These are phyloP conservation scores for Vulpes ferrilata DNA, from an alignment of 2,113 vertebrate genomes.

Conservation along the genomic window DNA sequence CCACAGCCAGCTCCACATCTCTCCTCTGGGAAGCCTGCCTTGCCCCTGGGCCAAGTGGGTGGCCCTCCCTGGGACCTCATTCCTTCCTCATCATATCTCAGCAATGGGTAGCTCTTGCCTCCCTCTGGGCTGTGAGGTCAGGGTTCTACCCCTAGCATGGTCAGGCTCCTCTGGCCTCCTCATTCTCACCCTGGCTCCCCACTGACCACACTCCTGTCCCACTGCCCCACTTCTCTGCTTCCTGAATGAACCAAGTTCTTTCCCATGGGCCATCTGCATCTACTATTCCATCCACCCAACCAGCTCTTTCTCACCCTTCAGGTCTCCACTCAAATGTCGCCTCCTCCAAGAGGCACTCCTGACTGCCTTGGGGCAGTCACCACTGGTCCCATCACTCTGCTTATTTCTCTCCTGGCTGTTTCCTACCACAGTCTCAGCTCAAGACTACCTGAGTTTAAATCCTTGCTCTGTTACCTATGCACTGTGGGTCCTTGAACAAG, in stretches of 20 bases:
- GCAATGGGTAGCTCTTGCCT: neutral
- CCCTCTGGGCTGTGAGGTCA: neutral
- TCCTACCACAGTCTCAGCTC: neutral
- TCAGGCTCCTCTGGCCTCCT: neutral
- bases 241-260: neutral
- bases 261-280: neutral
- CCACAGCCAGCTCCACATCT: neutral
- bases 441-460: conserved; percentile 17
- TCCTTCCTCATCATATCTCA: neutral
- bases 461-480: neutral
- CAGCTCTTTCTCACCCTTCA: neutral
- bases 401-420: neutral
- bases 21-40: neutral
- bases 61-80: neutral
- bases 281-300: neutral
- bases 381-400: neutral
- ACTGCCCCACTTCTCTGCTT: neutral
- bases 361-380: neutral
- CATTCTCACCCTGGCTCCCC: neutral
- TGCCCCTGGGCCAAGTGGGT: no score
- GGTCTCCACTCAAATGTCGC: neutral
- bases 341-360: neutral
- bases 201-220: neutral
- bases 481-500: neutral
- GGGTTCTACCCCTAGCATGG: neutral